These are phyloP conservation scores for Lerema accius DNA, from an alignment of 1,140 invertebrate species.

Conservation along the genomic window DNA sequence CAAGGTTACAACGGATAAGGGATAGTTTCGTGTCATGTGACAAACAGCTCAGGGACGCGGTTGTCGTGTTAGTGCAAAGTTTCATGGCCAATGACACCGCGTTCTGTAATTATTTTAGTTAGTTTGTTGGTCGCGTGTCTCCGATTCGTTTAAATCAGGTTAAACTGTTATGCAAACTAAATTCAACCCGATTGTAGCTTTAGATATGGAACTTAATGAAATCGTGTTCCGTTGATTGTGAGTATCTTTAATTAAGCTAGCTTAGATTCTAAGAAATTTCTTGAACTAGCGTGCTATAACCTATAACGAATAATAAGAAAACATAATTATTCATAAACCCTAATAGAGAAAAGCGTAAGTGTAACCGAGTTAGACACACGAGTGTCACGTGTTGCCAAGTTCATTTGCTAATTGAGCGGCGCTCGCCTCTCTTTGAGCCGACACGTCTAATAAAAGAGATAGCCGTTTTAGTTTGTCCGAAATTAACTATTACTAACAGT, in stretches of 20 bases:
- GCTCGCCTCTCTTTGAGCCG: slow-evolving; percentile 6
- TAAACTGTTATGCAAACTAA: background rate
- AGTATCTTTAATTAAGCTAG: background rate
- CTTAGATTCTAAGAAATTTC: background rate
- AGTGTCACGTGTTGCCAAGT: slow-evolving; percentile 41
- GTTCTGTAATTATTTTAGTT: slow-evolving; percentile 27
- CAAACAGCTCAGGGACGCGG: slow-evolving; percentile 16
- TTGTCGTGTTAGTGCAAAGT: slow-evolving; percentile 16
- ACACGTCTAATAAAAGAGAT: background rate
- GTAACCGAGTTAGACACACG: slow-evolving; percentile 28
- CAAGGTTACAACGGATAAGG: slow-evolving; percentile 5
- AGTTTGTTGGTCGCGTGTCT: slow-evolving; percentile 16
- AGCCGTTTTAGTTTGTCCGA: background rate
- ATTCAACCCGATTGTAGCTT: background rate
- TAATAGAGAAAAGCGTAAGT: slow-evolving; percentile 36
- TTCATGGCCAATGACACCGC: slow-evolving; percentile 32
- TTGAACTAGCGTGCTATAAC: background rate
- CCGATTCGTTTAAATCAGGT: slow-evolving; percentile 18
- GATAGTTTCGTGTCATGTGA: background rate
- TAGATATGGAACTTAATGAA: background rate
- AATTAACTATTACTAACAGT: background rate
- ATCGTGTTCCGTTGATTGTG: background rate
- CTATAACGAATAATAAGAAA: background rate
- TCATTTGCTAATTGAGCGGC: slow-evolving; percentile 51
- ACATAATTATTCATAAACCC: slow-evolving; percentile 4